Conservation (phyloP, 2,888 invertebrate genomes). For the Cordylochernes scorpioides region DNA sequence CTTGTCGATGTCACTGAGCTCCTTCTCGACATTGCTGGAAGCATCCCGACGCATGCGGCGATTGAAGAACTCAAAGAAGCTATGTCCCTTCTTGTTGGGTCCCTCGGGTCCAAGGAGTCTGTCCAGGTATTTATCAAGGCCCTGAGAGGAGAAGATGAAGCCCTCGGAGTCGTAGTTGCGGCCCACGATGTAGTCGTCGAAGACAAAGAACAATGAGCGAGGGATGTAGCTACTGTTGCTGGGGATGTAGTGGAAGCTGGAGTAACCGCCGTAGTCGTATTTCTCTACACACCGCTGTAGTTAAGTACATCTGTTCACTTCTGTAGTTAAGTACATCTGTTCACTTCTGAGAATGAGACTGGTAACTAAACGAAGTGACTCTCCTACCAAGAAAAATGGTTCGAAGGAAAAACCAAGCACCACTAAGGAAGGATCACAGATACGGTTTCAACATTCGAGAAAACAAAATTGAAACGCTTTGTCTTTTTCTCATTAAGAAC, state of each 20-base stretch:
- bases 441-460: neutral
- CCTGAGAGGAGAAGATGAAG: conserved; percentile 7
- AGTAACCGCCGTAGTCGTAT: conserved; percentile 8
- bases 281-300: conserved; percentile 4
- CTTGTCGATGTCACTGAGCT: neutral
- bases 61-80: neutral
- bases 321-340: neutral
- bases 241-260: conserved; percentile 9
- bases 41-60: neutral
- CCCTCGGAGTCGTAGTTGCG: conserved; percentile 5
- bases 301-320: no score
- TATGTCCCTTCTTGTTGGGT: conserved; percentile 1
- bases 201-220: conserved; percentile 3
- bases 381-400: neutral
- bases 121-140: conserved; percentile 11
- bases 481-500: no score
- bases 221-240: conserved; percentile 12
- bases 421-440: no score
- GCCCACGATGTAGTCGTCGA: conserved; percentile 10
- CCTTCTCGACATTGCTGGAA: neutral
- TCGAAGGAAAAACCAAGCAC: no score
- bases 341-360: neutral
- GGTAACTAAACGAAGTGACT: neutral
- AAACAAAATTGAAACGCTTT: neutral
- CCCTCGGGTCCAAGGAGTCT: conserved; percentile 10